A percentile compares a stretch with the other conserved stretches of the same genome.
Conservation (phyloP, 2,113 vertebrate genomes). For the Myotis brandtii region DNA sequence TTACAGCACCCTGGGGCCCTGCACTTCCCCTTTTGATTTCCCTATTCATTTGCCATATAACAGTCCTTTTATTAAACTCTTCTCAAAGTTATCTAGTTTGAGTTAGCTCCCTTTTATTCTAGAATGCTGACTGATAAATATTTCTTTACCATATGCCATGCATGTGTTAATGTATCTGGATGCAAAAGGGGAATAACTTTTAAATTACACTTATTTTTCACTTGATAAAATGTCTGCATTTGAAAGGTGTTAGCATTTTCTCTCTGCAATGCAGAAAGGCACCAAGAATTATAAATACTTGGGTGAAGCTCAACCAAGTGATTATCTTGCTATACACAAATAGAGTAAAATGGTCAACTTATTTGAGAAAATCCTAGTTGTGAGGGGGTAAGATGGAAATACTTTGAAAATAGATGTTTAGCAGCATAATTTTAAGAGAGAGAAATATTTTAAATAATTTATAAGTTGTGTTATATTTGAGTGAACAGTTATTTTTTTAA, state of each 20-base stretch:
- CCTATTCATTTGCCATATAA: not conserved
- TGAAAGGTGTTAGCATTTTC: not conserved
- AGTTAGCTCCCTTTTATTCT: not conserved
- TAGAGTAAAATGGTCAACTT: not conserved
- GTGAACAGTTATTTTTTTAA: not conserved
- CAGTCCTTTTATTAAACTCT: not conserved
- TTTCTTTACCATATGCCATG: not conserved
- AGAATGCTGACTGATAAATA: not conserved
- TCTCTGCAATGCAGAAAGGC: not conserved
- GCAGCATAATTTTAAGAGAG: not conserved
- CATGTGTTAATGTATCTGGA: not conserved
- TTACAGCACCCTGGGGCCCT: rapidly evolving
- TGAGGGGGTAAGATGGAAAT: not conserved
- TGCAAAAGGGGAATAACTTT: not conserved
- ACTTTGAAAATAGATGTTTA: not conserved
- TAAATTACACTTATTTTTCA: slow-evolving; percentile 2
- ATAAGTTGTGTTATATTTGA: not conserved
- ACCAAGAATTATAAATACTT: not conserved
- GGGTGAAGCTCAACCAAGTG: not conserved
- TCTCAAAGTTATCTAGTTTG: not conserved
- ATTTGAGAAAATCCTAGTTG: not conserved
- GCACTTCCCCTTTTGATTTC: not conserved
- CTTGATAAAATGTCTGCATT: not conserved
- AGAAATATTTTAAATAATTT: not conserved
- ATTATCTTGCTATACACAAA: not conserved